Percentiles rank a stretch among this genome's conserved stretches.
These are phyloP conservation scores for Sphaerophoria taeniata DNA, from an alignment of 2,888 invertebrate species.

Conservation along the genomic window DNA sequence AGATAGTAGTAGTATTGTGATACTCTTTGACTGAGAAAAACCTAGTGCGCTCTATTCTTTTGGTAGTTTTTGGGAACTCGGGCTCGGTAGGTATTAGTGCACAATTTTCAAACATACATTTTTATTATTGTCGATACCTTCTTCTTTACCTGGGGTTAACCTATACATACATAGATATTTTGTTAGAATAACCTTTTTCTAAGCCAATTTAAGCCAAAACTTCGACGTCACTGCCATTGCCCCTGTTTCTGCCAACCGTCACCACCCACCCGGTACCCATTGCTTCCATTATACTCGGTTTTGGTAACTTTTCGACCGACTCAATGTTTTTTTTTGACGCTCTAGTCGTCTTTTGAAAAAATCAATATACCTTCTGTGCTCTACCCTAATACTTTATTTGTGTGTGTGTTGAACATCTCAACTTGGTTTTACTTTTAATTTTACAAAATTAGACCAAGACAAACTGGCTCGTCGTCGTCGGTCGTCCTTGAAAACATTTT, in stretches of 20 bases:
- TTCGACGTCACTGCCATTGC: not conserved
- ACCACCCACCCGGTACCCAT: not conserved
- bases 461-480: slow-evolving; percentile 38
- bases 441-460: slow-evolving; percentile 51
- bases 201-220: slow-evolving; percentile 57
- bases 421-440: slow-evolving; percentile 59
- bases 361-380: slow-evolving; percentile 1
- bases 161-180: slow-evolving; percentile 12
- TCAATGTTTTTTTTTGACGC: slow-evolving; percentile 59
- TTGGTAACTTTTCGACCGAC: slow-evolving; percentile 32
- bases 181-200: slow-evolving; percentile 52
- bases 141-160: slow-evolving; percentile 34
- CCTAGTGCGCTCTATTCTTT: slow-evolving; percentile 68
- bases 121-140: slow-evolving; percentile 29
- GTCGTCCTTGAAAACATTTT: slow-evolving; percentile 66
- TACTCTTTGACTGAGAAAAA: slow-evolving; percentile 50
- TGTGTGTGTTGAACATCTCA: slow-evolving; percentile 38
- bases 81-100: slow-evolving; percentile 34
- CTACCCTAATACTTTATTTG: slow-evolving; percentile 20
- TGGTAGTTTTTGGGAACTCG: slow-evolving; percentile 47
- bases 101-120: slow-evolving; percentile 51
- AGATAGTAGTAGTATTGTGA: slow-evolving; percentile 24
- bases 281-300: too few relatives aligned
- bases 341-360: slow-evolving; percentile 47
- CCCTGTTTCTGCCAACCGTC: not conserved